These are phyloP conservation scores for Onchidella celtica DNA, from an alignment of 2,888 invertebrate genomes.

Conservation along the genomic window DNA sequence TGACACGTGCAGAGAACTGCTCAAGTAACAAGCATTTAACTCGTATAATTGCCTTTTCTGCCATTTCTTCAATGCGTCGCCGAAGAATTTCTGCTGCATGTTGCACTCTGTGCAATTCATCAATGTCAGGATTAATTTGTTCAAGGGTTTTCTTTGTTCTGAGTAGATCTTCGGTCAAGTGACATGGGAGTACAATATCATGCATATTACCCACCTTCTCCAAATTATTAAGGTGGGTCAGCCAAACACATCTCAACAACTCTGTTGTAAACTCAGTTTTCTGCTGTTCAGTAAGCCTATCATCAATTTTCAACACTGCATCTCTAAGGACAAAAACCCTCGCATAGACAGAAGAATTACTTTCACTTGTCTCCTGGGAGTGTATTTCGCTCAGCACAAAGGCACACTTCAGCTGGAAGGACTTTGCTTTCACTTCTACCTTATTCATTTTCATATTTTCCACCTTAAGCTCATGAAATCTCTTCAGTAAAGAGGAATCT, in stretches of 20 bases:
- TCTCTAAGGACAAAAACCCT: too few species aligned
- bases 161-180: background rate
- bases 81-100: background rate
- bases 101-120: background rate
- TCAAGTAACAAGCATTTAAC: background rate
- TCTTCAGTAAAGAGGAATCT: background rate
- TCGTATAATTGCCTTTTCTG: background rate
- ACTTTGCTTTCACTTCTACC: constrained; percentile 2
- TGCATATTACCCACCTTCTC: background rate
- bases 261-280: constrained; percentile 35
- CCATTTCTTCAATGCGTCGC: background rate
- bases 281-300: constrained; percentile 52
- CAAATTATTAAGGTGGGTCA: background rate
- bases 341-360: background rate
- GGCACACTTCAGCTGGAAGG: constrained; percentile 29
- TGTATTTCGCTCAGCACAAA: constrained; percentile 12
- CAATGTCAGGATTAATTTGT: background rate
- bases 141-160: background rate
- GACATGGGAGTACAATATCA: background rate
- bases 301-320: constrained; percentile 37
- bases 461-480: background rate
- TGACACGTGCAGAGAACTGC: background rate
- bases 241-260: constrained; percentile 3
- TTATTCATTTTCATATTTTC: background rate
- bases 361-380: constrained; percentile 46